Percentiles rank a stretch among this genome's conserved stretches.
These are phyloP conservation scores for Grus americana DNA, from an alignment of 2,113 vertebrate species.

Conservation along the genomic window DNA sequence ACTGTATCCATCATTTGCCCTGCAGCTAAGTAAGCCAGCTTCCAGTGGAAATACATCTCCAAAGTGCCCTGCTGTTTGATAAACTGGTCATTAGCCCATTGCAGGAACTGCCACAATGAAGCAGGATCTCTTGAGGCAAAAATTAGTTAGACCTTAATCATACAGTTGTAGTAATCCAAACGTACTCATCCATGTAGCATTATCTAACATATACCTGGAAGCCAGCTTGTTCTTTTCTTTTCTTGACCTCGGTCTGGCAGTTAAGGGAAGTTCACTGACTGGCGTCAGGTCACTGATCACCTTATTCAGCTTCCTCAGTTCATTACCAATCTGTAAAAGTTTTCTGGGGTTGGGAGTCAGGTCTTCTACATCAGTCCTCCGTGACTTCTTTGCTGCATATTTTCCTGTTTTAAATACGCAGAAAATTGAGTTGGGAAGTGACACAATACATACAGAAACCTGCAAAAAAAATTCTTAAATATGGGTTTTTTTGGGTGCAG, in stretches of 20 bases:
- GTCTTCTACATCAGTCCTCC: slow-evolving; percentile 97
- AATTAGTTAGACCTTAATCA: neutral
- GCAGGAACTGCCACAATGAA: neutral
- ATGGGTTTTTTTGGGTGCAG: neutral
- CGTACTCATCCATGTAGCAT: neutral
- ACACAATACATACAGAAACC: neutral
- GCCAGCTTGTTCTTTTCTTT: slow-evolving; percentile 99
- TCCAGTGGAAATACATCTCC: neutral
- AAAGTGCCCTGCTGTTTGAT: neutral
- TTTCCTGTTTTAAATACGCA: slow-evolving; percentile 81
- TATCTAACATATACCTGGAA: slow-evolving; percentile 82
- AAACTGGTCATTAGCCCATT: neutral
- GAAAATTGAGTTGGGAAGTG: neutral
- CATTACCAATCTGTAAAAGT: slow-evolving; percentile 94
- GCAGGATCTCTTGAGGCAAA: neutral
- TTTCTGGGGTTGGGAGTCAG: slow-evolving; percentile 97
- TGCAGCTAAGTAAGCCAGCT: neutral
- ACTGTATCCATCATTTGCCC: neutral
- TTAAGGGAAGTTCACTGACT: slow-evolving; percentile 95
- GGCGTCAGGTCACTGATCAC: slow-evolving; percentile 98
- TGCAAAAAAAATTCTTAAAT: neutral
- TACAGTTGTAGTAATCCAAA: neutral
- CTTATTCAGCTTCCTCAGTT: slow-evolving; percentile 95
- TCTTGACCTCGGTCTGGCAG: slow-evolving; percentile 92
- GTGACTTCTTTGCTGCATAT: slow-evolving; percentile 94